Conservation (phyloP, 2,888 invertebrate species). For the Tetranychus piercei region DNA sequence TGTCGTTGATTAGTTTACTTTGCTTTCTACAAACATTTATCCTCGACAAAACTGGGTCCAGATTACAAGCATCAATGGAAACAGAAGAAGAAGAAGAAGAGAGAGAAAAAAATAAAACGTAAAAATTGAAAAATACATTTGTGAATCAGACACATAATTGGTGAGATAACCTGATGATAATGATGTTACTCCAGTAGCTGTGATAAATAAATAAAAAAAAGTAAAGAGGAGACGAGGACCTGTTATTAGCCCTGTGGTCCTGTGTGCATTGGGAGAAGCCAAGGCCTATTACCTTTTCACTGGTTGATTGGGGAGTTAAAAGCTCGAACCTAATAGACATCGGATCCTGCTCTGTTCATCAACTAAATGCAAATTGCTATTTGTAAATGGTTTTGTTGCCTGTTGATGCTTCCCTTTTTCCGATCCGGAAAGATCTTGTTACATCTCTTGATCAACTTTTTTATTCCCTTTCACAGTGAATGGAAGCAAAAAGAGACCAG, state of each 20-base stretch:
- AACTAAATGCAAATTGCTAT: not conserved
- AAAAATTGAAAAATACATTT: not conserved
- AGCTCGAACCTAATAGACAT: not conserved
- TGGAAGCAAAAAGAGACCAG: not conserved
- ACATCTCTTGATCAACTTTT: not conserved
- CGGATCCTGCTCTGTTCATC: not conserved
- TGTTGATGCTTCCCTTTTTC: not conserved
- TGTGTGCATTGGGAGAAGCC: not conserved
- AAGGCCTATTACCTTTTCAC: not conserved
- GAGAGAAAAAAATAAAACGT: not conserved
- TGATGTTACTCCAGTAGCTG: not conserved
- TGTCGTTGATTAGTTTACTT: too few relatives aligned
- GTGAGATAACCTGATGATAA: not conserved
- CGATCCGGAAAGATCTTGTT: not conserved
- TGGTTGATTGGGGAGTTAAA: not conserved
- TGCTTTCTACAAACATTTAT: too few relatives aligned
- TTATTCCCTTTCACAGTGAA: not conserved
- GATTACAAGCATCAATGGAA: not conserved
- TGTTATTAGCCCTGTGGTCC: constrained; percentile 1
- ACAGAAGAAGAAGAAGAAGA: not conserved
- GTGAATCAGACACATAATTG: not conserved
- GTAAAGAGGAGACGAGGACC: not conserved
- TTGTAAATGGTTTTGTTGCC: not conserved
- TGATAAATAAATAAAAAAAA: not conserved
- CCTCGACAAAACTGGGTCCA: not conserved